Evolutionary conservation across 2,888 invertebrate genomes (phyloP).

Genomic region (Timema cristinae): DNA sequence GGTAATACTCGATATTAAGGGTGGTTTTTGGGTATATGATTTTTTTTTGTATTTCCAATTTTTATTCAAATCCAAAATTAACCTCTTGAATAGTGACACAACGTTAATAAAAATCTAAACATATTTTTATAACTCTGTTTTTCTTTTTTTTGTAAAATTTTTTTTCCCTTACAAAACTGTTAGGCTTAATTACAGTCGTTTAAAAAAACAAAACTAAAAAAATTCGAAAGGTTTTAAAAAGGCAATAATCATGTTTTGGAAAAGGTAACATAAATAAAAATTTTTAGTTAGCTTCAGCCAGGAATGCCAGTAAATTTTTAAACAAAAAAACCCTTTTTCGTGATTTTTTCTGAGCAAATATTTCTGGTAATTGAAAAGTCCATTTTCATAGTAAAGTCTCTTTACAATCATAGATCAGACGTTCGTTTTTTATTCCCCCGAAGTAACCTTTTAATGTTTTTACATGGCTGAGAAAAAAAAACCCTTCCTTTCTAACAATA

Average conservation of each 20-base stretch:
- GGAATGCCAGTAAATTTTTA: not conserved
- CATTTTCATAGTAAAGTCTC: constrained; percentile 5
- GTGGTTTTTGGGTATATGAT: too few relatives aligned
- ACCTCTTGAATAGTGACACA: not conserved
- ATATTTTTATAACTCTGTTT: not conserved
- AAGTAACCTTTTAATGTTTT: not conserved
- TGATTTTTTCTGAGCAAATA: not conserved
- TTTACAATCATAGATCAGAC: constrained; percentile 5
- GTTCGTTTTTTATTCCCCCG: not conserved
- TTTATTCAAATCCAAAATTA: too few relatives aligned
- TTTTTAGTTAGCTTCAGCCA: not conserved
- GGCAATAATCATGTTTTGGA: not conserved
- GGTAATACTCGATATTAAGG: too few relatives aligned
- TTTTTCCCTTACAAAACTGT: not conserved
- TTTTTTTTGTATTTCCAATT: too few relatives aligned
- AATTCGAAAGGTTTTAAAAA: not conserved
- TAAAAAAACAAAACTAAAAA: not conserved
- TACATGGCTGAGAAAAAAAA: not conserved
- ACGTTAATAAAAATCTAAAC: not conserved
- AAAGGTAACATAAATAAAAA: not conserved
- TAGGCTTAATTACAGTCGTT: not conserved
- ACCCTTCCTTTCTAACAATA: not conserved
- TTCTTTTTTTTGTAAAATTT: not conserved
- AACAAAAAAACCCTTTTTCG: not conserved
- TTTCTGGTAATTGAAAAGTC: not conserved